Conservation (phyloP, 2,797 vertebrate species). For the Pseudochirops cupreus region DNA sequence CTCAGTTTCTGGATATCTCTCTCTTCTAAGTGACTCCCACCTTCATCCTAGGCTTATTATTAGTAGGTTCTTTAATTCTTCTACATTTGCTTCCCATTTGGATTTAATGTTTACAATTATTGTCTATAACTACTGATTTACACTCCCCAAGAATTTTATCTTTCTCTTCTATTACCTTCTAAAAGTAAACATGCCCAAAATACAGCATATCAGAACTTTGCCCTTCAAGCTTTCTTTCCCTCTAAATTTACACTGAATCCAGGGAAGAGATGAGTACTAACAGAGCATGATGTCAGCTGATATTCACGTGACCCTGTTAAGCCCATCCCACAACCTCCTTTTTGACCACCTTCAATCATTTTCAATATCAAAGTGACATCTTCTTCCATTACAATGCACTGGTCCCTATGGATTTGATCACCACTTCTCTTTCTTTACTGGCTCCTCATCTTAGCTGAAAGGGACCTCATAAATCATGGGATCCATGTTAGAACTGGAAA, state of each 20-base stretch:
- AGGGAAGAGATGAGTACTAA: not conserved
- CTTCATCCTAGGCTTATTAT: not conserved
- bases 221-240: not conserved
- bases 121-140: not conserved
- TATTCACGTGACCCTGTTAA: not conserved
- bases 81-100: not conserved
- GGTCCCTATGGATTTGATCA: not conserved
- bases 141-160: not conserved
- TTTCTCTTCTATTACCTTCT: not conserved
- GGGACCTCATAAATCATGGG: not conserved
- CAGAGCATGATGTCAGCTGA: not conserved
- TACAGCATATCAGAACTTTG: not conserved
- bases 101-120: not conserved
- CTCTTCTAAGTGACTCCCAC: not conserved
- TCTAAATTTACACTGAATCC: not conserved
- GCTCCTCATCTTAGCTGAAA: not conserved
- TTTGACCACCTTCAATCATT: too few species aligned
- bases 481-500: not conserved
- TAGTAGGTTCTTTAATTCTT: not conserved
- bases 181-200: not conserved
- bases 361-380: too few species aligned
- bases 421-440: not conserved
- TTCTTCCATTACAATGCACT: not conserved
- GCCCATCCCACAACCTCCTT: too few species aligned
- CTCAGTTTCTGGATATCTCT: not conserved